A percentile compares a stretch with the other conserved stretches of the same genome.
phyloP scores from a whole-genome alignment of 1,140 invertebrate genomes.

The Triops longicaudatus region DNA sequence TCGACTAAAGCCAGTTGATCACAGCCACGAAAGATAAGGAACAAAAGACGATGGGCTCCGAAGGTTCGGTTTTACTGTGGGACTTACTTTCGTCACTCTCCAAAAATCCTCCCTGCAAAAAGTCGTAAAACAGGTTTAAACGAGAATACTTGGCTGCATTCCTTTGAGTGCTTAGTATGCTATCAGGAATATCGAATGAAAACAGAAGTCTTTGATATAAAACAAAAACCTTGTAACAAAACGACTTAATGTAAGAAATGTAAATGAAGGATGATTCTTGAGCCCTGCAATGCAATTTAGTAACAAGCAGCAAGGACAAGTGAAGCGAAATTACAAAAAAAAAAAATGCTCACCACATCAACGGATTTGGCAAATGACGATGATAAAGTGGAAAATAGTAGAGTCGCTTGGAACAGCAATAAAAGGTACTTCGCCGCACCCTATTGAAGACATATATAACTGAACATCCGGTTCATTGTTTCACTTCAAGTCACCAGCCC shows the following conservation, averaged over 20 bases:
- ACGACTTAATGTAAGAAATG: background rate
- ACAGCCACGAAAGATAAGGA: background rate
- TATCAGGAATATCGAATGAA: background rate
- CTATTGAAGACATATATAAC: background rate
- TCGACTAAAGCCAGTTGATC: background rate
- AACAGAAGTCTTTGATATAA: background rate
- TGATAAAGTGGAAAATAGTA: background rate
- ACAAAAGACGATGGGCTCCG: background rate
- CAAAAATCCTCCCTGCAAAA: background rate
- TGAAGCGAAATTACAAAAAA: background rate
- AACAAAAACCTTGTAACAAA: background rate
- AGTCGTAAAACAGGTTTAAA: background rate
- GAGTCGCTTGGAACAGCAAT: background rate
- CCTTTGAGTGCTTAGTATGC: background rate
- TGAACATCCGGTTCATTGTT: no score
- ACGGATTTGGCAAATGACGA: background rate
- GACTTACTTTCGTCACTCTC: background rate
- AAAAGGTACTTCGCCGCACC: background rate
- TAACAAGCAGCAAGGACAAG: background rate
- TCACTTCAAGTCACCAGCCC: no score
- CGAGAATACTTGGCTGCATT: background rate
- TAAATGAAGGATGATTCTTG: background rate
- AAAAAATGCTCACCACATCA: background rate
- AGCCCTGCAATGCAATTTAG: background rate
- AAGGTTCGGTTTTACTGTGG: background rate